Evolutionary conservation across 2,888 invertebrate species (phyloP).

Genomic region (Adela reaumurella): DNA sequence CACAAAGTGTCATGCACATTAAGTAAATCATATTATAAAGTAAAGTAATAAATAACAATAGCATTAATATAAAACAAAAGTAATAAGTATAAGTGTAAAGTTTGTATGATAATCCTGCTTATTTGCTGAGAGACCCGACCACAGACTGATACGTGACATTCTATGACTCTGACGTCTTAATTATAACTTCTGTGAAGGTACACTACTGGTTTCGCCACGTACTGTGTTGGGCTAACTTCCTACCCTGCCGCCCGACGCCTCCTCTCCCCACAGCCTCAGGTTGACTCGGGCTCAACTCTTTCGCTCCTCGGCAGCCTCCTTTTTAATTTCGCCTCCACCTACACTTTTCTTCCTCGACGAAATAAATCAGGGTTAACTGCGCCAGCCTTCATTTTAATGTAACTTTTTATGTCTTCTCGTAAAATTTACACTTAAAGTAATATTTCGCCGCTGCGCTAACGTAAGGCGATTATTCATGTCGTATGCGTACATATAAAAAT

Average conservation of each 20-base stretch:
- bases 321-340: neutral
- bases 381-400: constrained; percentile 14
- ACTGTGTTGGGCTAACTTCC: no score
- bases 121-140: no score
- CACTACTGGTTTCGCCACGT: no score
- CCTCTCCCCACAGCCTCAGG: neutral
- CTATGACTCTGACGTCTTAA: no score
- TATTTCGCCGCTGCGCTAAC: constrained; percentile 7
- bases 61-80: no score
- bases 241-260: neutral
- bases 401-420: constrained; percentile 13
- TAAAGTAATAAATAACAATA: no score
- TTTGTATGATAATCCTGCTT: no score
- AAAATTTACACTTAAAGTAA: constrained; percentile 14
- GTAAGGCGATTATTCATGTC: neutral
- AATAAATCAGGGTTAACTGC: constrained; percentile 14
- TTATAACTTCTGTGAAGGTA: no score
- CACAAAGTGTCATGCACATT: no score
- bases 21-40: no score
- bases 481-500: neutral
- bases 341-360: neutral
- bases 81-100: no score
- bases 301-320: constrained; percentile 6
- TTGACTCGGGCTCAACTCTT: constrained; percentile 8
- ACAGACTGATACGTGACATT: no score